These are phyloP conservation scores for Brachycybe producta DNA, from an alignment of 2,888 invertebrate species.

Conservation along the genomic window DNA sequence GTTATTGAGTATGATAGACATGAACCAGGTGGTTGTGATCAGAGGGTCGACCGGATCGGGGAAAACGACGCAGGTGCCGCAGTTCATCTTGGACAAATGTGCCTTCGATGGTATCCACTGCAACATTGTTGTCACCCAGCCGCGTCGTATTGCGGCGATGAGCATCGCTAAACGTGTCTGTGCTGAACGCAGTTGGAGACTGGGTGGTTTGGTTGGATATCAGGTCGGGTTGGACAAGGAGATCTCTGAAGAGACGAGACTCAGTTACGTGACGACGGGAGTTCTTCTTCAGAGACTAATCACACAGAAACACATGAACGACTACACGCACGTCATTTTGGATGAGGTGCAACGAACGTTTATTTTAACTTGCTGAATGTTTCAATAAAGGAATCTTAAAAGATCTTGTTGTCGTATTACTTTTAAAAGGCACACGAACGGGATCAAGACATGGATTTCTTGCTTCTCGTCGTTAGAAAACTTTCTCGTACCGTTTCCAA, in stretches of 20 bases:
- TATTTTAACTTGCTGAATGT: no score
- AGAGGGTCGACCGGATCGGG: conserved; percentile 93
- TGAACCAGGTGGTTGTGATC: conserved; percentile 72
- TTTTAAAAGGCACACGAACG: conserved; percentile 62
- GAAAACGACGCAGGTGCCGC: conserved; percentile 76
- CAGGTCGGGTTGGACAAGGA: conserved; percentile 62
- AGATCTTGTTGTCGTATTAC: not conserved
- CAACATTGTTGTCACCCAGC: conserved; percentile 86
- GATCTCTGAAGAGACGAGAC: conserved; percentile 50
- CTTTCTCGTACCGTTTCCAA: no score
- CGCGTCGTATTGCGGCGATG: conserved; percentile 81
- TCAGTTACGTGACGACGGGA: conserved; percentile 80
- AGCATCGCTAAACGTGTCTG: conserved; percentile 76
- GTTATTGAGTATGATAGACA: no score
- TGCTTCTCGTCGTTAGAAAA: conserved; percentile 66
- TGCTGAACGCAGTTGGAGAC: conserved; percentile 64
- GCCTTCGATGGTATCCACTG: conserved; percentile 50
- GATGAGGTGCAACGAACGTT: conserved; percentile 55
- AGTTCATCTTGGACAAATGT: conserved; percentile 75
- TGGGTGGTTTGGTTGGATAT: conserved; percentile 75
- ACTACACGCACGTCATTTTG: conserved; percentile 76
- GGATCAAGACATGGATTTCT: conserved; percentile 81
- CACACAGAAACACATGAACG: conserved; percentile 50
- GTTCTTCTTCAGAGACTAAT: conserved; percentile 70
- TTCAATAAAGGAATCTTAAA: conserved; percentile 5